Percentiles rank a stretch among this genome's conserved stretches.
Evolutionary conservation across 2,113 vertebrate species (phyloP).

Genomic region (Ariopsis seemanni): DNA sequence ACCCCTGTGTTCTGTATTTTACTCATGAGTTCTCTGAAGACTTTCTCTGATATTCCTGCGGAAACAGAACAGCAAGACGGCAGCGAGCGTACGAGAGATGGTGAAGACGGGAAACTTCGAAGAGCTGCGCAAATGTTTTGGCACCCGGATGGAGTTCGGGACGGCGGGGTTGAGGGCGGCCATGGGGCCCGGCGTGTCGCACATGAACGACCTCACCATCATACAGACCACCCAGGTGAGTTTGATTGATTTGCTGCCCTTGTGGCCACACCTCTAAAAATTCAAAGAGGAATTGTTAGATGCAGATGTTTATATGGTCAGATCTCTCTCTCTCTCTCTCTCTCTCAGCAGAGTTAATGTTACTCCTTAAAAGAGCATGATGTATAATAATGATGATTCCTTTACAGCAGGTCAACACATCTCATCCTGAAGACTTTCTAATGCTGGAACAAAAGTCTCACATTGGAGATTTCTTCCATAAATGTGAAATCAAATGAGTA

Average conservation of each 20-base stretch:
- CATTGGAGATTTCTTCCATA: neutral
- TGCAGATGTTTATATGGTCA: too few species aligned
- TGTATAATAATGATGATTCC: too few species aligned
- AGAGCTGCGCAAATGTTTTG: conserved; percentile 83
- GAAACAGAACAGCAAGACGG: conserved; percentile 86
- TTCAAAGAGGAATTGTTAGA: too few species aligned
- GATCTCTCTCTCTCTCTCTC: too few species aligned
- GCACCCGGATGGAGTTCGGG: conserved; percentile 92
- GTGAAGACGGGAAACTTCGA: conserved; percentile 70
- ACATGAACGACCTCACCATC: conserved; percentile 94
- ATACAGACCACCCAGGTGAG: conserved; percentile 90
- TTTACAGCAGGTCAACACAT: too few species aligned
- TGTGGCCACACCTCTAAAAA: too few species aligned
- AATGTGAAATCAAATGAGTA: neutral
- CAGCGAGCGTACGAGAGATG: conserved; percentile 75
- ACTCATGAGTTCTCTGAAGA: neutral
- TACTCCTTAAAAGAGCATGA: too few species aligned
- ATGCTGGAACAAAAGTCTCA: too few species aligned
- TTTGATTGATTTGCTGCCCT: too few species aligned
- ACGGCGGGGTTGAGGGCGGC: conserved; percentile 91
- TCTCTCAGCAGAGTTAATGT: too few species aligned
- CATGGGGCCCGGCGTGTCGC: conserved; percentile 89
- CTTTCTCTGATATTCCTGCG: neutral
- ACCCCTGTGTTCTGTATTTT: too few species aligned
- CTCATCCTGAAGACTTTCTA: too few species aligned